These are phyloP conservation scores for Xyrauchen texanus DNA, from an alignment of 2,113 vertebrate genomes.

Conservation along the genomic window DNA sequence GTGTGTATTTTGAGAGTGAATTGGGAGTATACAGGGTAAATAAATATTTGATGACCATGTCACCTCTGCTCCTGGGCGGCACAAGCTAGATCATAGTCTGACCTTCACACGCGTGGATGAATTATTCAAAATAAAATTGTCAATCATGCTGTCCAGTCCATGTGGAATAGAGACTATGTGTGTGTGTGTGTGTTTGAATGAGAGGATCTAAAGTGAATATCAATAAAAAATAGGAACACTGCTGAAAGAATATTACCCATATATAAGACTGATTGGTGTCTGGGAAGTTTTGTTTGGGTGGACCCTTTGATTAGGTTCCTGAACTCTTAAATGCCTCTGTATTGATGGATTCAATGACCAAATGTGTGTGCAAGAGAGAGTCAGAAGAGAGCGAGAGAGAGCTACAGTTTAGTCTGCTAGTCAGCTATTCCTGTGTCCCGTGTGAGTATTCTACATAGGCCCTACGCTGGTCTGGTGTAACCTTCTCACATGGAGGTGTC, in stretches of 20 bases:
- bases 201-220: no score
- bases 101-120: constrained; percentile 80
- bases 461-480: constrained; percentile 60
- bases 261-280: constrained; percentile 51
- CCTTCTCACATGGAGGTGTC: constrained; percentile 72
- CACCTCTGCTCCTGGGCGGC: constrained; percentile 66
- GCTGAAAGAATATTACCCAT: not conserved
- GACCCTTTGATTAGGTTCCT: constrained; percentile 56
- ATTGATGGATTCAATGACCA: constrained; percentile 63
- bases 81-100: constrained; percentile 74
- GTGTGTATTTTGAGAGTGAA: constrained; percentile 75
- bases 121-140: constrained; percentile 78
- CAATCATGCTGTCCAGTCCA: constrained; percentile 69
- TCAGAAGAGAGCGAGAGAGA: not conserved
- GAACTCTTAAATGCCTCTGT: constrained; percentile 61
- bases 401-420: constrained; percentile 1
- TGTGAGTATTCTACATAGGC: no score
- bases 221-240: no score
- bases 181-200: no score
- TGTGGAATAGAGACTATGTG: constrained; percentile 64
- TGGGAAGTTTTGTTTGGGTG: constrained; percentile 69
- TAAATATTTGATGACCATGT: constrained; percentile 80
- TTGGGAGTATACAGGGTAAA: constrained; percentile 72
- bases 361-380: not conserved
- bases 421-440: constrained; percentile 45